Conservation (phyloP, 2,113 vertebrate species). For the Piaya cayana region DNA sequence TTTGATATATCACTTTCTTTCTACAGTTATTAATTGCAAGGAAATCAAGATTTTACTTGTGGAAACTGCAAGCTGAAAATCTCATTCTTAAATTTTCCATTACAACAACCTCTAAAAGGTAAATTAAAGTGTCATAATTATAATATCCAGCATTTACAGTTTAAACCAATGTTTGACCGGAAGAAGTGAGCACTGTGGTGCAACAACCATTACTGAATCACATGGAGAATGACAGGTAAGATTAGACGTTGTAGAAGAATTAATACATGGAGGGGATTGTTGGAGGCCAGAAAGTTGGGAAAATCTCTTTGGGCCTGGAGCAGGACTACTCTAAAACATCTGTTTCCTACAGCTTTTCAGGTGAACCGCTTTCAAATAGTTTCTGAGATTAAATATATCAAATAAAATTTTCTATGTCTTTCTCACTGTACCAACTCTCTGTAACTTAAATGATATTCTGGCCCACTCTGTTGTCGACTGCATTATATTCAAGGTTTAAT, state of each 20-base stretch:
- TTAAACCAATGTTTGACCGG: neutral
- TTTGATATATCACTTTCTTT: conserved; percentile 30
- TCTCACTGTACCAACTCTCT: neutral
- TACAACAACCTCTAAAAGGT: neutral
- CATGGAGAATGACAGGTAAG: neutral
- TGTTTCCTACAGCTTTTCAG: neutral
- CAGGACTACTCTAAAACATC: neutral
- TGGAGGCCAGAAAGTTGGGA: neutral
- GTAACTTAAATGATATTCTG: neutral
- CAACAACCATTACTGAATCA: neutral
- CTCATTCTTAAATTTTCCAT: conserved; percentile 30
- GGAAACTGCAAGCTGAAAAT: conserved; percentile 14
- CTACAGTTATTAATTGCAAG: conserved; percentile 38
- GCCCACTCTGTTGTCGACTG: neutral
- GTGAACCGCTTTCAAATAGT: neutral
- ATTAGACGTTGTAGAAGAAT: neutral
- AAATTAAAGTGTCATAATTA: neutral
- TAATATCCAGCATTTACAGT: neutral
- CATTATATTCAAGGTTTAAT: neutral
- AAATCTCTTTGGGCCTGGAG: neutral
- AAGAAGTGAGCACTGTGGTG: neutral
- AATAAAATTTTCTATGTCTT: neutral
- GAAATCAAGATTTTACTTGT: conserved; percentile 28
- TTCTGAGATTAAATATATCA: neutral
- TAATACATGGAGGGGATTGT: neutral